These are phyloP conservation scores for Acrossocheilus wenchowensis DNA, from an alignment of 2,797 vertebrate species.

Conservation along the genomic window DNA sequence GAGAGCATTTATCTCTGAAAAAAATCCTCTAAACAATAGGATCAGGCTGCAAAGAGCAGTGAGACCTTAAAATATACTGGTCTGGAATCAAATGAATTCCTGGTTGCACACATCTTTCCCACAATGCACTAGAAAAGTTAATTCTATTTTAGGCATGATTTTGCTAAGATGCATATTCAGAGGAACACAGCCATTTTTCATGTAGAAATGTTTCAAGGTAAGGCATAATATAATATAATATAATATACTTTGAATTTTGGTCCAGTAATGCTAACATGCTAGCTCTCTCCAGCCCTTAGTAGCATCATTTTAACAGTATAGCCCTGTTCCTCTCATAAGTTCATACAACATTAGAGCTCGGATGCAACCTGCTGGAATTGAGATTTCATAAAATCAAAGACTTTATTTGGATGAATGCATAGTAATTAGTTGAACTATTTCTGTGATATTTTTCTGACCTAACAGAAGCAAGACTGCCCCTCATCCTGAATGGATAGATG, in stretches of 20 bases:
- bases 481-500: neutral
- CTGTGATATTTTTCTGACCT: neutral
- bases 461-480: neutral
- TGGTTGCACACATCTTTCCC: conserved; percentile 15
- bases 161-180: neutral
- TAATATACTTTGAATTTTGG: neutral
- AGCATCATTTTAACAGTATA: neutral
- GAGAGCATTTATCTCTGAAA: conserved; percentile 40
- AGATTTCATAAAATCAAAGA: neutral
- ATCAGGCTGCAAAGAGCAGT: conserved; percentile 1
- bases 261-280: neutral
- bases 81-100: neutral
- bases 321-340: neutral
- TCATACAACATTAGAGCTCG: neutral
- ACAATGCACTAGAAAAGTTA: neutral
- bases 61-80: conserved; percentile 24
- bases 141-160: neutral
- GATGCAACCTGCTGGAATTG: neutral
- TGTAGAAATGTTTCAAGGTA: neutral
- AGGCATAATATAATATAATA: neutral
- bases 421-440: neutral
- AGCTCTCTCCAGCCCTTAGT: neutral
- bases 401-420: neutral
- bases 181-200: neutral
- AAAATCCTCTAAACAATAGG: conserved; percentile 23